phyloP scores from a whole-genome alignment of 2,888 invertebrate genomes.

The Chirona hameri region DNA sequence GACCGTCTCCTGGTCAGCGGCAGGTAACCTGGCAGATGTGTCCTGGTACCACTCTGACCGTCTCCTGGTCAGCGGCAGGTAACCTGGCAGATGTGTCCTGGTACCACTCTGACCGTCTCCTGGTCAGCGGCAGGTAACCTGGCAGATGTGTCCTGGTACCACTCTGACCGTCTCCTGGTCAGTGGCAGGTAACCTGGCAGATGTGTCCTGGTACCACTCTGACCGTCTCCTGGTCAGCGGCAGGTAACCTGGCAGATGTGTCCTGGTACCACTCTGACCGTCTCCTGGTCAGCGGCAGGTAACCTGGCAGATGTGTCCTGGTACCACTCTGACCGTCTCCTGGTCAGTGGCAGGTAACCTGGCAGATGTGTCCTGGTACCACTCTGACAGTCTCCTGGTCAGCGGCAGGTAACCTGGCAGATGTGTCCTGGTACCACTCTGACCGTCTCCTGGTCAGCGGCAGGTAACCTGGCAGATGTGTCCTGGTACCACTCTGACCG shows the following conservation, averaged over 20 bases:
- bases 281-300: too few relatives aligned
- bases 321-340: background rate
- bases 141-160: too few relatives aligned
- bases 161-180: background rate
- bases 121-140: too few relatives aligned
- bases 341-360: background rate
- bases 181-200: background rate
- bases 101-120: background rate
- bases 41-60: background rate
- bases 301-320: too few relatives aligned
- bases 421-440: too few relatives aligned
- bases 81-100: too few relatives aligned
- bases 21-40: too few relatives aligned
- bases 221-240: background rate
- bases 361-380: too few relatives aligned
- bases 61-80: too few relatives aligned
- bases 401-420: background rate
- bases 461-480: too few relatives aligned
- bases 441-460: background rate
- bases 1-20: background rate
- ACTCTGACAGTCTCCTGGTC: background rate
- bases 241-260: too few relatives aligned
- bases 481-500: background rate
- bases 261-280: background rate
- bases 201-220: too few relatives aligned